Conservation (phyloP, 2,113 vertebrate genomes). For the Prionailurus bengalensis region DNA sequence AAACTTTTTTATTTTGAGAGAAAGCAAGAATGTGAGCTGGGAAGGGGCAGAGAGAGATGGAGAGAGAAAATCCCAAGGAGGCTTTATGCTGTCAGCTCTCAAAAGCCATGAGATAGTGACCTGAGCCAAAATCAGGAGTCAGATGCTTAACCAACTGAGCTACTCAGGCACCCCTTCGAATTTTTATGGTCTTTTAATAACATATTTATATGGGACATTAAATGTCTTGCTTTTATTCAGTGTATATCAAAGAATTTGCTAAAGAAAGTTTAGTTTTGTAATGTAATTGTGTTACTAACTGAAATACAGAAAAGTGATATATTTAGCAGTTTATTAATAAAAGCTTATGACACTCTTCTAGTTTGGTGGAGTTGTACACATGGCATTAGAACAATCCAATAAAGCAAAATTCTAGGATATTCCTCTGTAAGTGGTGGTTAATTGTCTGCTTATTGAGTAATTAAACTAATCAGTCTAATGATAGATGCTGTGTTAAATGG, state of each 20-base stretch:
- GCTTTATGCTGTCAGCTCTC: too few relatives aligned
- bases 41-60: too few relatives aligned
- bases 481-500: constrained; percentile 48
- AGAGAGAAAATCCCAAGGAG: too few relatives aligned
- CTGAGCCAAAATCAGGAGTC: too few relatives aligned
- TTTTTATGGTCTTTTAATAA: constrained; percentile 52
- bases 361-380: constrained; percentile 1
- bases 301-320: constrained; percentile 21
- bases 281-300: constrained; percentile 27
- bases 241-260: constrained; percentile 13
- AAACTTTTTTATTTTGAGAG: too few relatives aligned
- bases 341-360: background rate
- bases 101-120: too few relatives aligned
- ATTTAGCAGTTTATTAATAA: constrained; percentile 24
- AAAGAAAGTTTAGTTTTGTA: constrained; percentile 33
- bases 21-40: too few relatives aligned
- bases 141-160: too few relatives aligned
- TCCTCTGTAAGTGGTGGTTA: constrained; percentile 46
- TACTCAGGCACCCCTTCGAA: background rate
- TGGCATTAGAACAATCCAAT: constrained; percentile 10
- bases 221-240: background rate
- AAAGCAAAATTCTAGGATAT: constrained; percentile 6
- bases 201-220: constrained; percentile 13
- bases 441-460: constrained; percentile 45
- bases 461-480: constrained; percentile 60